These are phyloP conservation scores for Heteronetta atricapilla DNA, from an alignment of 2,113 vertebrate species.

Conservation along the genomic window DNA sequence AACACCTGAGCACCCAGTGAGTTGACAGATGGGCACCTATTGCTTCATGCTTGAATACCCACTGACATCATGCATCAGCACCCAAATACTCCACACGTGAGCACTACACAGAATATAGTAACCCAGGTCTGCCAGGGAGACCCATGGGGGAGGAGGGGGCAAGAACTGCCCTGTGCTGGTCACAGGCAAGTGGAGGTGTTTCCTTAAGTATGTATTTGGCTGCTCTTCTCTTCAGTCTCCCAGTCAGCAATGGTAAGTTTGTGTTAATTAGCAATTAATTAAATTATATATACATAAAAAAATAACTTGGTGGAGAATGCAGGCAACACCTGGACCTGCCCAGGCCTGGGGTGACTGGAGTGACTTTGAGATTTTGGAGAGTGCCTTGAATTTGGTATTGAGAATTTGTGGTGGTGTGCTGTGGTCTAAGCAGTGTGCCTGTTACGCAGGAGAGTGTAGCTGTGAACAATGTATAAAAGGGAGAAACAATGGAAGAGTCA, in stretches of 20 bases:
- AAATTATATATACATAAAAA: background rate
- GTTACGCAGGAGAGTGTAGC: accelerated
- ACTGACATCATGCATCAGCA: accelerated
- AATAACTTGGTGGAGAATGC: background rate
- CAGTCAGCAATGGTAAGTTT: background rate
- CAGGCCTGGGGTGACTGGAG: background rate
- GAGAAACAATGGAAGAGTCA: background rate
- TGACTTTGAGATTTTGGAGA: background rate
- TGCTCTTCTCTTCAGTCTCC: background rate
- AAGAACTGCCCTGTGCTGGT: background rate
- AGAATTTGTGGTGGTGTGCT: background rate
- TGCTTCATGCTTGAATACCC: background rate
- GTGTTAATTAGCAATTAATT: background rate
- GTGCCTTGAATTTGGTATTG: background rate
- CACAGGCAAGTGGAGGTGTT: background rate
- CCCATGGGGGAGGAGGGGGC: no score
- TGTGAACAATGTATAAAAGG: background rate
- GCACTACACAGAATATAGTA: background rate
- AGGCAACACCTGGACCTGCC: background rate
- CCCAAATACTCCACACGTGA: accelerated
- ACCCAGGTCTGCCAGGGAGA: background rate
- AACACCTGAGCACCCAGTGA: accelerated
- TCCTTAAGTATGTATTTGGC: background rate
- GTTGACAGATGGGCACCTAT: background rate
- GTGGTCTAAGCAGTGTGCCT: accelerated